Evolutionary conservation across 2,888 invertebrate genomes (phyloP).

Genomic region (Pecten maximus): DNA sequence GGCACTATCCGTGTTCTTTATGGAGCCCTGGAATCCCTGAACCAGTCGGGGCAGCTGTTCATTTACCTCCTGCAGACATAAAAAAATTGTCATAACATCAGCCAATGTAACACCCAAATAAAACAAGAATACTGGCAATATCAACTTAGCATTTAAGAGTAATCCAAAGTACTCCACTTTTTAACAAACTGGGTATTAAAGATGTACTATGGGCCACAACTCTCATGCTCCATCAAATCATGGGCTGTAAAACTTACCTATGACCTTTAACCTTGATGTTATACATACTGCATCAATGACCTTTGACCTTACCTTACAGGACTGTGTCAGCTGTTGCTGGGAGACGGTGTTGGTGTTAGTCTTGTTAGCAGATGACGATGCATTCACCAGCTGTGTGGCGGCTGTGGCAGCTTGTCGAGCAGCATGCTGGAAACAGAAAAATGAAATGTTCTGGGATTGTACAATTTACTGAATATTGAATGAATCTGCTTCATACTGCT

Average conservation of each 20-base stretch:
- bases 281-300: background rate
- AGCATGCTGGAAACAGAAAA: slow-evolving; percentile 83
- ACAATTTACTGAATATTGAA: no score
- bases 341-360: slow-evolving; percentile 84
- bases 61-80: slow-evolving; percentile 85
- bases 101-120: background rate
- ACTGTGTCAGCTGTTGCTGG: slow-evolving; percentile 34
- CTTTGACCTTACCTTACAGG: slow-evolving; percentile 38
- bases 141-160: background rate
- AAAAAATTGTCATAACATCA: no score
- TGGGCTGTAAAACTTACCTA: background rate
- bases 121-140: background rate
- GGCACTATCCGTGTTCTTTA: slow-evolving; percentile 88
- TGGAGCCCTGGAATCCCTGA: slow-evolving; percentile 88
- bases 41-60: slow-evolving; percentile 92
- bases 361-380: slow-evolving; percentile 92
- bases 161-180: background rate
- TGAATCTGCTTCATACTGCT: no score
- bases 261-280: background rate
- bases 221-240: background rate
- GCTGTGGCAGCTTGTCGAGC: slow-evolving; percentile 93
- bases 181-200: background rate
- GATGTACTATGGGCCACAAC: background rate
- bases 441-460: background rate
- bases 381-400: slow-evolving; percentile 94